A percentile compares a stretch with the other conserved stretches of the same genome.
These are phyloP conservation scores for Syngnathus acus DNA, from an alignment of 2,797 vertebrate species.

Conservation along the genomic window DNA sequence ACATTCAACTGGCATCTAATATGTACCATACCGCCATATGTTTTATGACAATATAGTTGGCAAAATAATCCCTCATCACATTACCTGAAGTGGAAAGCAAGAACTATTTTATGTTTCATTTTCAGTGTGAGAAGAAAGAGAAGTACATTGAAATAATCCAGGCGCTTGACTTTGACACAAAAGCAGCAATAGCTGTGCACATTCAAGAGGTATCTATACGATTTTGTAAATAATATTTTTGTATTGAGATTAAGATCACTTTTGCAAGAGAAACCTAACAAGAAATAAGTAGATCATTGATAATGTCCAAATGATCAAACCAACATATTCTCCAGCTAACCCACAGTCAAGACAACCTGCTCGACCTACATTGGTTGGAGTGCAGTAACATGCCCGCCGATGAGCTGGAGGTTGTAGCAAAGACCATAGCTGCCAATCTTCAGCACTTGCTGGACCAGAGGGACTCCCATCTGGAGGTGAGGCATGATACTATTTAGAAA, in stretches of 20 bases:
- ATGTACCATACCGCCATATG: no score
- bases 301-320: background rate
- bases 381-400: constrained; percentile 74
- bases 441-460: constrained; percentile 83
- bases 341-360: constrained; percentile 86
- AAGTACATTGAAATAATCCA: constrained; percentile 92
- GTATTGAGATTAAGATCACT: background rate
- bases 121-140: constrained; percentile 90
- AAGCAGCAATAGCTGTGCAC: constrained; percentile 87
- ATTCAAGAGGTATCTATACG: constrained; percentile 86
- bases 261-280: background rate
- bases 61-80: no score
- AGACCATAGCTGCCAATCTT: constrained; percentile 79
- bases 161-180: constrained; percentile 86
- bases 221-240: background rate
- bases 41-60: background rate
- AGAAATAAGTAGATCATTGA: background rate
- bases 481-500: no score
- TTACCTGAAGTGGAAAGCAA: background rate
- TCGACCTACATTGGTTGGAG: constrained; percentile 89
- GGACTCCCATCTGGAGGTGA: constrained; percentile 81
- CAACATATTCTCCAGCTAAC: constrained; percentile 68
- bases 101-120: constrained; percentile 10
- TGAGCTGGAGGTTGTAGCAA: constrained; percentile 75
- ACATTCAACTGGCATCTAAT: background rate